These are phyloP conservation scores for Pithys albifrons DNA, from an alignment of 2,113 vertebrate species.

Conservation along the genomic window DNA sequence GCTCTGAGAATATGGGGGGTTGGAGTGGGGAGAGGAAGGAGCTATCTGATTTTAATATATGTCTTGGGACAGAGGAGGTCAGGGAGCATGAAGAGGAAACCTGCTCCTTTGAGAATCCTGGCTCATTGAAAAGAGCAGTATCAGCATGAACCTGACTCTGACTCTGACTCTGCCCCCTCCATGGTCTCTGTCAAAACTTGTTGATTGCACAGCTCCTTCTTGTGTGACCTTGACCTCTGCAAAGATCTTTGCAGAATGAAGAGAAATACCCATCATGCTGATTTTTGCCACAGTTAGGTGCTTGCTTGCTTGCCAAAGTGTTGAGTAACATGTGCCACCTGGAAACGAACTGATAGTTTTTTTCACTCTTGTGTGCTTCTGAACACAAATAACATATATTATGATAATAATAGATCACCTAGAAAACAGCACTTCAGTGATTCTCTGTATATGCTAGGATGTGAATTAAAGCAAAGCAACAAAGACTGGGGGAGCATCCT, in stretches of 20 bases:
- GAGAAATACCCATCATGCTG: background rate
- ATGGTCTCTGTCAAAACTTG: background rate
- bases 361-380: background rate
- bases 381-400: background rate
- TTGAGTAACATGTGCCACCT: background rate
- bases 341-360: background rate
- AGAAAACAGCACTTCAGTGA: background rate
- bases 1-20: background rate
- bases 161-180: background rate
- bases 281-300: background rate
- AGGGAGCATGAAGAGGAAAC: background rate
- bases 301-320: background rate
- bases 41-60: background rate
- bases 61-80: background rate
- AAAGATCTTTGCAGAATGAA: background rate
- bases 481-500: background rate
- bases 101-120: background rate
- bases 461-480: background rate
- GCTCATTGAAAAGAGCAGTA: background rate
- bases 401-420: background rate
- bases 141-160: background rate
- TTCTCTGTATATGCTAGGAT: background rate
- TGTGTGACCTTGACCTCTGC: background rate
- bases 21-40: background rate
- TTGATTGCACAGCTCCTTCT: background rate